Base-by-base conservation (phyloP, 2,113 vertebrate genomes). In the Silurus asotus region DNA sequence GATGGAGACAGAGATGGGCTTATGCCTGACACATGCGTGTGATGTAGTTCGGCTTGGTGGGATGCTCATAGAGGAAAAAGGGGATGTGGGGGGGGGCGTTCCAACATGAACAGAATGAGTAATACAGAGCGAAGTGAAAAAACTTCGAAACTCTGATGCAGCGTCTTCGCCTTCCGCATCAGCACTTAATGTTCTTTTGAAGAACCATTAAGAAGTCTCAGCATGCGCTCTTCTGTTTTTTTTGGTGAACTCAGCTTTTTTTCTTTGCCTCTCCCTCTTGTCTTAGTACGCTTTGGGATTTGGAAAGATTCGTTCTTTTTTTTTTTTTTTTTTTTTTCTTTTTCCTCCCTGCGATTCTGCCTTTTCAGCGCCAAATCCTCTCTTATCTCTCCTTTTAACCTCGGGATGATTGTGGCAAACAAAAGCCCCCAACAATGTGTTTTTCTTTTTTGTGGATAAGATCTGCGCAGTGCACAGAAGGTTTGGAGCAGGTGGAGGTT, bases 141-240 rank as follows among this genome's bases (percentile, higher is more conserved):
- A 83, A 13, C 65, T 83, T 74, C 7, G 51, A 49, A 53, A n/a
- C 83, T 37, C 59, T 65, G 70, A n/a, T 75, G 72, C 58, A 59
- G 77, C 77, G 45, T 61, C 56, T 61, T 59, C 45, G 4, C 72
- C 37, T 37, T 77, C 72, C 20, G 19, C 2, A 84, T 76, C 56
- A 62, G 70, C 45, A 74, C 83, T 85, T 85, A 65, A 55, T 37
- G 72, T 28, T 67, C 62, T 55, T 75, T 19, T 55, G 67, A 80
- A 62, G 20, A 74, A 56, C 20, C 20, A 11, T 58, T 58, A 15
- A 53, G 37, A 45, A 14, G 19, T 65, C 75, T 62, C 37, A 17
- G 14, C 17, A 56, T 70, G 25, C 67, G 49, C 37, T 81, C 65
- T 37, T 10, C 45, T 13, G 55, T 67, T 13, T 28, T 62, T 72